Evolutionary conservation across 1,140 invertebrate species (phyloP).

Genomic region (Acromyrmex charruanus): DNA sequence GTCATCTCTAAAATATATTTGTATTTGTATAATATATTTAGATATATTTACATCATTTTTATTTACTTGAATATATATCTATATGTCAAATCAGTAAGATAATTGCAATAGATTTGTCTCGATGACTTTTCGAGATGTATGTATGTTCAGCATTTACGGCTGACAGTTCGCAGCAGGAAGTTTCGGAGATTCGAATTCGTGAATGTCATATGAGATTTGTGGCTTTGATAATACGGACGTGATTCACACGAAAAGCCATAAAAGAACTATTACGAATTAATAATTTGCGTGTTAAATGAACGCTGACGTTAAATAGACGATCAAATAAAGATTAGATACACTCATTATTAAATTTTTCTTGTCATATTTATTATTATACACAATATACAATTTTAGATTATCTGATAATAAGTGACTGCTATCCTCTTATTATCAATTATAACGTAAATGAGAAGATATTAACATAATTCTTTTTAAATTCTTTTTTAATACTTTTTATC

Average conservation of each 20-base stretch:
- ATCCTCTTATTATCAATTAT: background rate
- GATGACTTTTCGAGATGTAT: background rate
- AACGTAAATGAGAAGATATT: slow-evolving; percentile 1
- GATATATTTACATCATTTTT: background rate
- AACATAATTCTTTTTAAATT: background rate
- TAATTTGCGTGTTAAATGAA: background rate
- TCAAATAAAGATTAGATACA: slow-evolving; percentile 13
- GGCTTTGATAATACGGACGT: background rate
- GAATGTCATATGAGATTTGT: slow-evolving; percentile 34
- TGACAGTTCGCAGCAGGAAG: slow-evolving; percentile 18
- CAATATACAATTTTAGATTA: too few relatives aligned
- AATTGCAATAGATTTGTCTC: background rate
- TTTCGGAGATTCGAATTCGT: slow-evolving; percentile 22
- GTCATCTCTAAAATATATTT: background rate
- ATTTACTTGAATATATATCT: background rate
- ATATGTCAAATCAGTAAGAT: background rate
- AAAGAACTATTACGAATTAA: slow-evolving; percentile 37
- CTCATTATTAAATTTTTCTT: background rate
- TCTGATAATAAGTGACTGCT: too few relatives aligned
- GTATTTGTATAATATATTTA: background rate
- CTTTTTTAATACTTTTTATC: background rate
- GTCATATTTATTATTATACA: background rate
- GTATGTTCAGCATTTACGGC: background rate
- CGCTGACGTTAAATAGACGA: background rate
- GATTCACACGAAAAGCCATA: background rate